Evolutionary conservation across 92 coral and sea anemone species (phyloP).

Genomic region (Plumapathes pennacea): DNA sequence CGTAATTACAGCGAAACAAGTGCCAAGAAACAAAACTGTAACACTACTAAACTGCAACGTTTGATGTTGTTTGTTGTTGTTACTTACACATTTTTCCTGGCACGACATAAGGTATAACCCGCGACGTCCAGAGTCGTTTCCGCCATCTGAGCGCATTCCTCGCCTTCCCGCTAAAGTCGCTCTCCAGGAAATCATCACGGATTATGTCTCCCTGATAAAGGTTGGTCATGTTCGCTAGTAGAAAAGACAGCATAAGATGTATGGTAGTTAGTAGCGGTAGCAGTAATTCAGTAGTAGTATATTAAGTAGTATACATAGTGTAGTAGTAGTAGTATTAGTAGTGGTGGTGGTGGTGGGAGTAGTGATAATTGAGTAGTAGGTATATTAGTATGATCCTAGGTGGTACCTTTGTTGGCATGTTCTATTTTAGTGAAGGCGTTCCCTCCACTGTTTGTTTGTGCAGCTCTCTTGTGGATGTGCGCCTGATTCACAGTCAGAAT

Average conservation of each 20-base stretch:
- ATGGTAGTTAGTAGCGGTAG: neutral
- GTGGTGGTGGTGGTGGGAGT: no score
- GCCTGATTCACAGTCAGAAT: constrained; percentile 76
- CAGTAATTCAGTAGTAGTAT: no score
- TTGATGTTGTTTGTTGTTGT: neutral
- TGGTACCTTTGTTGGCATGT: constrained; percentile 24
- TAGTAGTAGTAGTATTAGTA: no score
- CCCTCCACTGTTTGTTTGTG: neutral
- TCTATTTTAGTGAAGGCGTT: constrained; percentile 14
- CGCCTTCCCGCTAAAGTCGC: constrained; percentile 21
- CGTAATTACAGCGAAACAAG: no score
- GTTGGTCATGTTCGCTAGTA: constrained; percentile 33
- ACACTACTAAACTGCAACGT: no score
- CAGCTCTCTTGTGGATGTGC: constrained; percentile 37
- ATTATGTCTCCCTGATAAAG: constrained; percentile 81
- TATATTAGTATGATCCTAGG: no score
- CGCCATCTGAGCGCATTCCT: constrained; percentile 61
- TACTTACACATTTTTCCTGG: constrained; percentile 58
- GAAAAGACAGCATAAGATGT: neutral
- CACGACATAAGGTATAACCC: constrained; percentile 57
- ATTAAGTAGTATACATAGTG: no score
- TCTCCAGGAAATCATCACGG: constrained; percentile 51
- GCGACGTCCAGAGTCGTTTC: constrained; percentile 62
- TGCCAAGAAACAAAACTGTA: no score
- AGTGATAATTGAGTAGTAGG: no score